Conservation (phyloP, 2,113 vertebrate species). For the Oncorhynchus tshawytscha region DNA sequence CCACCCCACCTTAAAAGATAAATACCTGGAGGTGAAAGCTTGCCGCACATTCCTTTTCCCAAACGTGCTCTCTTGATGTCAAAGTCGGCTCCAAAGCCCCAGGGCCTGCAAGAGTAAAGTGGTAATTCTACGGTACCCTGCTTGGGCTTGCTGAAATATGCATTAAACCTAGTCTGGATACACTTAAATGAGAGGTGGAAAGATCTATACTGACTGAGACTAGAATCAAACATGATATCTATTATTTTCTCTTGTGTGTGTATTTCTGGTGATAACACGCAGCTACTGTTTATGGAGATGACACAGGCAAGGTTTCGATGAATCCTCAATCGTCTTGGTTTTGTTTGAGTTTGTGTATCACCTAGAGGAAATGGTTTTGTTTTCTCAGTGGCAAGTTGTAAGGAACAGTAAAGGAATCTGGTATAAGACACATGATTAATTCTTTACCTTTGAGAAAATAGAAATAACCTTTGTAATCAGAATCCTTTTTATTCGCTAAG, state of each 20-base stretch:
- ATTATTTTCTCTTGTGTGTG: constrained; percentile 36
- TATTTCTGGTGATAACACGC: constrained; percentile 35
- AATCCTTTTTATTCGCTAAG: too few species aligned
- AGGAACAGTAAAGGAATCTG: neutral
- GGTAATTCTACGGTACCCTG: constrained; percentile 90
- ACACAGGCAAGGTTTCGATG: neutral
- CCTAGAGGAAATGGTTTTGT: too few species aligned
- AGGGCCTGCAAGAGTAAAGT: constrained; percentile 81
- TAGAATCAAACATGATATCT: constrained; percentile 47
- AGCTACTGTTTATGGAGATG: neutral
- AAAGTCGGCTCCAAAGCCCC: constrained; percentile 89
- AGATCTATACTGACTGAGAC: constrained; percentile 61
- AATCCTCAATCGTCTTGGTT: neutral
- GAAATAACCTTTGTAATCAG: neutral
- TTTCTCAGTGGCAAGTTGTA: neutral
- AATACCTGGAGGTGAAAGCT: constrained; percentile 93
- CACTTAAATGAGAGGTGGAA: constrained; percentile 66
- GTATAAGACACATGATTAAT: neutral
- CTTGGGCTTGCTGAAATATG: constrained; percentile 96
- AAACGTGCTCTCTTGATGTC: constrained; percentile 89
- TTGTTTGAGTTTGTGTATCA: neutral
- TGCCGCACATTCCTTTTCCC: constrained; percentile 92
- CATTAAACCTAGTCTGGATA: constrained; percentile 84
- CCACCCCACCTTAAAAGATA: constrained; percentile 80
- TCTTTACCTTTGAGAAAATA: neutral